Evolutionary conservation across 1,140 invertebrate genomes (phyloP).

Genomic region (Drosophila kepulauana): DNA sequence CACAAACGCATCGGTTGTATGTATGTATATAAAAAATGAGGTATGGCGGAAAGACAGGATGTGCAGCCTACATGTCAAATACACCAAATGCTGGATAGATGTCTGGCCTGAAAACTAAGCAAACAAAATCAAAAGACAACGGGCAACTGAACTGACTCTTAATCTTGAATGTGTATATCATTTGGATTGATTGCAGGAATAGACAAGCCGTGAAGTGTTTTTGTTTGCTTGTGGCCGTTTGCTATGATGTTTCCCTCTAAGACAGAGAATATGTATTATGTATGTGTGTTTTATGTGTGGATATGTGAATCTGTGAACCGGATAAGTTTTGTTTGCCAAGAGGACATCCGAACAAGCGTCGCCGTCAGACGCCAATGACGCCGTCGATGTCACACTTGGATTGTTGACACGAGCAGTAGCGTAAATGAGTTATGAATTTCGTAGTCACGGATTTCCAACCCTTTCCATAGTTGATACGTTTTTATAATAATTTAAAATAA

Average conservation of each 20-base stretch:
- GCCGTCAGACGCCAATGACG: conserved; percentile 42
- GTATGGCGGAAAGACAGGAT: conserved; percentile 29
- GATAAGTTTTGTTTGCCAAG: conserved; percentile 48
- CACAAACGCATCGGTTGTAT: conserved; percentile 30
- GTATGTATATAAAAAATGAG: conserved; percentile 66
- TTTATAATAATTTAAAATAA: too few species aligned
- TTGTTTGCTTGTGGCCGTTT: conserved; percentile 65
- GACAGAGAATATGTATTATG: conserved; percentile 21
- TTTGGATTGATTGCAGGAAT: conserved; percentile 74
- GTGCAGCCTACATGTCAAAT: conserved; percentile 74
- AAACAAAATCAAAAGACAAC: conserved; percentile 46
- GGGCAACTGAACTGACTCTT: conserved; percentile 36
- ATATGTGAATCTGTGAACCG: conserved; percentile 27
- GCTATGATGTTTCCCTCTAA: background rate
- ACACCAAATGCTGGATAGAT: conserved; percentile 62
- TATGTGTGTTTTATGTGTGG: conserved; percentile 13
- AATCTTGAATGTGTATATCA: conserved; percentile 78
- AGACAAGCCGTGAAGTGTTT: conserved; percentile 38
- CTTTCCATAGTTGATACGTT: too few species aligned
- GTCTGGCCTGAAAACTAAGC: conserved; percentile 32
- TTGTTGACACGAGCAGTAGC: conserved; percentile 61
- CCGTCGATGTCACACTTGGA: conserved; percentile 65
- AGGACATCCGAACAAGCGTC: conserved; percentile 51
- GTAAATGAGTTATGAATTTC: conserved; percentile 64
- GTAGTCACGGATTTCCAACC: background rate